Conservation (phyloP, 2,113 vertebrate species). For the Syngnathus floridae region DNA sequence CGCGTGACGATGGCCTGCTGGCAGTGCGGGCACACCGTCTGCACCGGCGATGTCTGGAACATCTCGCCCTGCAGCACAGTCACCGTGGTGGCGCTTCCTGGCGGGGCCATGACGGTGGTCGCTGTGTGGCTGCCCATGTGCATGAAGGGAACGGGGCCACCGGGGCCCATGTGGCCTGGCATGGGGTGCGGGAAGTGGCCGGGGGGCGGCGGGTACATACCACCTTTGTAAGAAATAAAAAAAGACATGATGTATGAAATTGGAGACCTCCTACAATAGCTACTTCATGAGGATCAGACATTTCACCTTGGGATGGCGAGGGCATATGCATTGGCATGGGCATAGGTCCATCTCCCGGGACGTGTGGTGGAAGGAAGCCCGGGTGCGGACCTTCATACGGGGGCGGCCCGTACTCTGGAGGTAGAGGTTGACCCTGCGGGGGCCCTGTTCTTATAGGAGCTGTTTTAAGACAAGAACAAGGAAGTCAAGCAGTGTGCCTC, state of each 20-base stretch:
- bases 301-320: slow-evolving; percentile 71
- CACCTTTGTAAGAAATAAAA: slow-evolving; percentile 71
- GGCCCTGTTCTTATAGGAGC: slow-evolving; percentile 70
- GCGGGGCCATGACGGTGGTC: slow-evolving; percentile 82
- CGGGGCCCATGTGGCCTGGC: slow-evolving; percentile 65
- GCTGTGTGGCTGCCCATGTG: slow-evolving; percentile 80
- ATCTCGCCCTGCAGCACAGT: slow-evolving; percentile 95
- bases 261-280: too few species aligned
- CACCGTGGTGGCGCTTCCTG: slow-evolving; percentile 83
- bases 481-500: not conserved
- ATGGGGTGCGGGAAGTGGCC: slow-evolving; percentile 70
- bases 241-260: not conserved
- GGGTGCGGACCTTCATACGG: slow-evolving; percentile 83
- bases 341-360: slow-evolving; percentile 76
- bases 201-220: slow-evolving; percentile 65
- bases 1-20: slow-evolving; percentile 94
- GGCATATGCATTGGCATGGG: slow-evolving; percentile 52
- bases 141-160: slow-evolving; percentile 70
- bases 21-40: slow-evolving; percentile 95
- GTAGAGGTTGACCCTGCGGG: slow-evolving; percentile 74
- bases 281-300: not conserved
- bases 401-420: slow-evolving; percentile 86
- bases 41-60: slow-evolving; percentile 87
- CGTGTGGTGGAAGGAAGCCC: slow-evolving; percentile 80
- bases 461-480: slow-evolving; percentile 25